Percentiles rank a stretch among this genome's conserved stretches.
Conservation (phyloP, 2,113 vertebrate genomes). For the Pluvianellus socialis region DNA sequence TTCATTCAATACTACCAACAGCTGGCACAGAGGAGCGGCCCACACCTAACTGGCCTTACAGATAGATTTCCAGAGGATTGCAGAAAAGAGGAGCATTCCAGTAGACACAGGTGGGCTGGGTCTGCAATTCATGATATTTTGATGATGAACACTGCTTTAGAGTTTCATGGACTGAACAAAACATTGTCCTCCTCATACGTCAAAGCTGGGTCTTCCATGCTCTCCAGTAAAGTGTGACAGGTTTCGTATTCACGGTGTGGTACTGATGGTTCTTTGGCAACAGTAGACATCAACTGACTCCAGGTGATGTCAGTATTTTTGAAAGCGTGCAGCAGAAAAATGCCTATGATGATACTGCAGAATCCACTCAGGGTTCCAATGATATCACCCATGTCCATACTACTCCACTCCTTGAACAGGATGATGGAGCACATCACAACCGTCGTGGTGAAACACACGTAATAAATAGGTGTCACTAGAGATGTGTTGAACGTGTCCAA, state of each 20-base stretch:
- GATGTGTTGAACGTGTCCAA: slow-evolving; percentile 80
- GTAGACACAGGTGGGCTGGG: not conserved
- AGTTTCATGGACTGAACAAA: slow-evolving; percentile 60
- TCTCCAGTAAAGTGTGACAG: slow-evolving; percentile 72
- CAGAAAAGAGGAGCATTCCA: not conserved
- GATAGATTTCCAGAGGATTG: not conserved
- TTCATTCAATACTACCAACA: not conserved
- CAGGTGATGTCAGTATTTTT: slow-evolving; percentile 76
- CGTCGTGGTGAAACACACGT: slow-evolving; percentile 78
- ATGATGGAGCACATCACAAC: slow-evolving; percentile 78
- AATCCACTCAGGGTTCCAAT: slow-evolving; percentile 81
- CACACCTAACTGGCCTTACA: not conserved
- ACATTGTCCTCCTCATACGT: slow-evolving; percentile 67
- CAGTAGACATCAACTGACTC: slow-evolving; percentile 70
- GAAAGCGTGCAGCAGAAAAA: slow-evolving; percentile 81
- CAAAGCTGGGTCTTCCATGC: slow-evolving; percentile 33
- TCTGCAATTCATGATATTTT: not conserved
- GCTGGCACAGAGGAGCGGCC: not conserved
- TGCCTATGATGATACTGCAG: slow-evolving; percentile 77
- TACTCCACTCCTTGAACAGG: slow-evolving; percentile 83
- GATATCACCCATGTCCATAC: slow-evolving; percentile 72
- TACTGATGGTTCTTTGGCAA: slow-evolving; percentile 31
- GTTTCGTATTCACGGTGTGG: slow-evolving; percentile 16
- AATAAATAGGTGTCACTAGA: slow-evolving; percentile 82
- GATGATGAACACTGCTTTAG: not conserved